phyloP scores from a whole-genome alignment of 2,113 vertebrate genomes.

The Lycaon pictus region DNA sequence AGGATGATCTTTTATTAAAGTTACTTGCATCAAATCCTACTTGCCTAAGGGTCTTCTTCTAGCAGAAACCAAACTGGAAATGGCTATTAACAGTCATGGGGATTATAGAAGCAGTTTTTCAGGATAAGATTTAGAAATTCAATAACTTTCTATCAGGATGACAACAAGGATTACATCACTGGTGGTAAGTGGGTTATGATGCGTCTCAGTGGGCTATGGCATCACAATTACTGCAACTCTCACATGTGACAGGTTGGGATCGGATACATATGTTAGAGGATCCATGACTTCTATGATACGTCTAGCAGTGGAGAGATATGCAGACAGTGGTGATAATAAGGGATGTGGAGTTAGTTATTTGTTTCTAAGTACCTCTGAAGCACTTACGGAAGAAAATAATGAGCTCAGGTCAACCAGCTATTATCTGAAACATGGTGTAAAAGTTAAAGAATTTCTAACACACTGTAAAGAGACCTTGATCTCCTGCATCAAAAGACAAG shows the following conservation, averaged over 20 bases:
- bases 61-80: not conserved
- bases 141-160: not conserved
- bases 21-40: not conserved
- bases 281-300: not conserved
- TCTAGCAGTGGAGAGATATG: not conserved
- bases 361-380: not conserved
- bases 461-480: not conserved
- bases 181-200: not conserved
- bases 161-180: not conserved
- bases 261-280: not conserved
- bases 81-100: not conserved
- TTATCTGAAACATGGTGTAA: not conserved
- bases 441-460: not conserved
- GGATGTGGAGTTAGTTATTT: not conserved
- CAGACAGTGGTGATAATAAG: not conserved
- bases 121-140: not conserved
- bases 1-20: not conserved
- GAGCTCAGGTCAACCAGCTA: not conserved
- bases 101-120: not conserved
- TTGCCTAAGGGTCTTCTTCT: not conserved
- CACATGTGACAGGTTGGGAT: not conserved
- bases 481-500: not conserved
- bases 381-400: not conserved
- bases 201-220: not conserved
- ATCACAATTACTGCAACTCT: not conserved